phyloP scores from a whole-genome alignment of 1,140 invertebrate species.

The Fopius arisanus region DNA sequence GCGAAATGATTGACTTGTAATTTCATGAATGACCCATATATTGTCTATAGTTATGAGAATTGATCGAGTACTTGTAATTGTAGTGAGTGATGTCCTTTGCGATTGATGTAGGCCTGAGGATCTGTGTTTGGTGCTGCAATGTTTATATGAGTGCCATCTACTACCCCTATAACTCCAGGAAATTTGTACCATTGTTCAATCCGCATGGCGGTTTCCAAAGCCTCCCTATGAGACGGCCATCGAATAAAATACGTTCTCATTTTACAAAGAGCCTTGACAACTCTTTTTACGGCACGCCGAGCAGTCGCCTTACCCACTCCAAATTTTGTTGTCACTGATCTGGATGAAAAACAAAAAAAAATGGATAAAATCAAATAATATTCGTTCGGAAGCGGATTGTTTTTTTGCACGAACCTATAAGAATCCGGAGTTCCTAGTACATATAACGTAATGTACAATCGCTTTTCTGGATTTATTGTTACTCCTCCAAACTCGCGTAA shows the following conservation, averaged over 20 bases:
- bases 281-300: conserved; percentile 23
- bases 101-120: conserved; percentile 36
- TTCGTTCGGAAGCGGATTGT: neutral
- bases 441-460: neutral
- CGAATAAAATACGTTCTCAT: conserved; percentile 10
- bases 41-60: neutral
- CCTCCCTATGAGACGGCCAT: conserved; percentile 30
- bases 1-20: too few species aligned
- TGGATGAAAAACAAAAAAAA: neutral
- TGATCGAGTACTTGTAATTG: conserved; percentile 22
- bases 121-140: conserved; percentile 36
- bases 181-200: conserved; percentile 19
- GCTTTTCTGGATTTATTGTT: neutral
- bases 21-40: neutral
- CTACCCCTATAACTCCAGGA: conserved; percentile 36
- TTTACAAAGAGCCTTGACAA: conserved; percentile 11
- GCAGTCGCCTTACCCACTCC: conserved; percentile 26
- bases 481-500: neutral
- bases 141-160: conserved; percentile 41
- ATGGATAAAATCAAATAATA: neutral
- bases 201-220: conserved; percentile 5
- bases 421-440: neutral
- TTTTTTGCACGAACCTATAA: neutral
- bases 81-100: conserved; percentile 40
- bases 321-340: neutral